Base-by-base conservation (phyloP, 2,113 vertebrate species). In the Eptesicus fuscus region DNA sequence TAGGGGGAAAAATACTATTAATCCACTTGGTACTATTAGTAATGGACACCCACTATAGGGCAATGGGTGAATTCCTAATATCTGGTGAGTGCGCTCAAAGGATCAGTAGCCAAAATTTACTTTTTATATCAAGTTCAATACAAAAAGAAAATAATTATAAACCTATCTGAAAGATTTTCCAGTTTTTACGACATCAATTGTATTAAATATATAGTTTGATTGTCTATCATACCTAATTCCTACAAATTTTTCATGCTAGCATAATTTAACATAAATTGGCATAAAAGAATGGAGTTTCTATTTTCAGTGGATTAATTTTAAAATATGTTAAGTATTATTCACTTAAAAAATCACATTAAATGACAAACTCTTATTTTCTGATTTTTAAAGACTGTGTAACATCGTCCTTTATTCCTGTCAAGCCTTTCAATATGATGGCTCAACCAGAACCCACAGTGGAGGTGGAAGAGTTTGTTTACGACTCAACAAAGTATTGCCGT, bases 401-500 rank as follows among this genome's bases (percentile, higher is more conserved):
- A 7, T 99, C 99, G 12, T 99, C 99, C 49, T 99, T 99, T 97
- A 98, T 99, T 76, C 99, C 99, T 44, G 97, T 99, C 96, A 99
- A 99, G 96, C 99, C 99, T n/a, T 99, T 99, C 96, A 97, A 99
- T 92, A 98, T 99, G 47, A 96, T 98, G 93, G 98, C 98, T 97
- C 98, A 99, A 35, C 98, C 99, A 94, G 98, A 98, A 11, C 98
- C 99, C 9, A 99, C 99, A 0, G 98, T 99, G 92, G 99, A 99
- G 97, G 98, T 99, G 88, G 99, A 99, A 90, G 99, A 99, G 97
- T 99, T 99, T 96, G 98, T 99, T 77, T 99, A 99, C 78, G 99
- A 99, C 95, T 98, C 99, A 70, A 99, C 99, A 67, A 99, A 99
- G 98, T 99, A 99, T 90, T 99, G 99, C n/a, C 99, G 99, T 77